Percentiles rank a stretch among this genome's conserved stretches.
Evolutionary conservation across 2,113 vertebrate species (phyloP).

Genomic region (Neogobius melanostomus): DNA sequence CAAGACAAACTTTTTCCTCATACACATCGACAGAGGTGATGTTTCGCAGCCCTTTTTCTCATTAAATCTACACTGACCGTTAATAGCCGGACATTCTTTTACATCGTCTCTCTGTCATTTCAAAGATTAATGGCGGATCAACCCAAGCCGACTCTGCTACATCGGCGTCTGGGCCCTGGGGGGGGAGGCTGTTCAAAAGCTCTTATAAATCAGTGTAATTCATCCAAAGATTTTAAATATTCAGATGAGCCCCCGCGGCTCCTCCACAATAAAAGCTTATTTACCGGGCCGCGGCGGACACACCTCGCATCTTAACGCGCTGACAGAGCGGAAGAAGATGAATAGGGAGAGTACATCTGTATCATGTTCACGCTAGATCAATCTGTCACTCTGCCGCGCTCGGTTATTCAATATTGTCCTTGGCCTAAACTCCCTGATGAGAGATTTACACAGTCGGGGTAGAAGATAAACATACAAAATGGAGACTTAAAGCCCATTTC

Average conservation of each 20-base stretch:
- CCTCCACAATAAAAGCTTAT: slow-evolving; percentile 69
- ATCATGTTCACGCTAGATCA: slow-evolving; percentile 64
- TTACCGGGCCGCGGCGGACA: slow-evolving; percentile 64
- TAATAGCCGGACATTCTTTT: slow-evolving; percentile 23
- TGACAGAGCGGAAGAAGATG: slow-evolving; percentile 55
- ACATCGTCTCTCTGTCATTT: slow-evolving; percentile 50
- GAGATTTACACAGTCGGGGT: slow-evolving; percentile 57
- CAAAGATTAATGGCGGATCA: slow-evolving; percentile 57
- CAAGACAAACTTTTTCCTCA: background rate
- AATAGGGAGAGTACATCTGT: slow-evolving; percentile 58
- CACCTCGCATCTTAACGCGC: slow-evolving; percentile 67
- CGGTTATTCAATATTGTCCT: slow-evolving; percentile 68
- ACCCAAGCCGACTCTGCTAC: slow-evolving; percentile 49
- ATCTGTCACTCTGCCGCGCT: slow-evolving; percentile 59
- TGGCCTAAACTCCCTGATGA: slow-evolving; percentile 61
- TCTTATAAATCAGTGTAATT: slow-evolving; percentile 62
- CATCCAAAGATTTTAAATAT: slow-evolving; percentile 71
- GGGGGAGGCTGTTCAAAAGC: slow-evolving; percentile 41
- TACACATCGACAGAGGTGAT: slow-evolving; percentile 2
- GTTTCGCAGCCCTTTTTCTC: background rate
- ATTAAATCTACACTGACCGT: slow-evolving; percentile 16
- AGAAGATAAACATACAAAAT: slow-evolving; percentile 32
- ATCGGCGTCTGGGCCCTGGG: slow-evolving; percentile 41
- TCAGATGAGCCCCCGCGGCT: slow-evolving; percentile 64
- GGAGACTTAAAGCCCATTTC: slow-evolving; percentile 19